Evolutionary conservation across 1,140 invertebrate genomes (phyloP).

Genomic region (Hyles vespertilio): DNA sequence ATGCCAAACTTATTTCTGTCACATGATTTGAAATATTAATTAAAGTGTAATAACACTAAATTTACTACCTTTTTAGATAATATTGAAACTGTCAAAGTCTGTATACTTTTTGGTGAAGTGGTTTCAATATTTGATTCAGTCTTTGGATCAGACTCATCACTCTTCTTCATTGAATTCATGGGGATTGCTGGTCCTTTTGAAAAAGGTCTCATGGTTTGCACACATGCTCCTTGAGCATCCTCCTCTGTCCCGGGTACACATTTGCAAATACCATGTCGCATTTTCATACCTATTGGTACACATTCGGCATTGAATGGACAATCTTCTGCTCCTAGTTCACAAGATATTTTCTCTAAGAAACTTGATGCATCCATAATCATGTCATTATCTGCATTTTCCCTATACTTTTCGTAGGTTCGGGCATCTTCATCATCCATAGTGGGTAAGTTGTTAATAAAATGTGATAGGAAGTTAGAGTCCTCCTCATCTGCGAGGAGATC

Average conservation of each 20-base stretch:
- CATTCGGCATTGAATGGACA: conserved; percentile 82
- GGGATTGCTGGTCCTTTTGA: conserved; percentile 55
- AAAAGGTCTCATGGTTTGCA: conserved; percentile 52
- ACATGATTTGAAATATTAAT: background rate
- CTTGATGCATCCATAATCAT: conserved; percentile 71
- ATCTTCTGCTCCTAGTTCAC: conserved; percentile 70
- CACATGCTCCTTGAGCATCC: conserved; percentile 52
- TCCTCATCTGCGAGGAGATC: conserved; percentile 51
- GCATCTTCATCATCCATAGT: conserved; percentile 53
- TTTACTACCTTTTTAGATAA: conserved; percentile 82
- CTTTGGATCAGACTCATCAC: conserved; percentile 42
- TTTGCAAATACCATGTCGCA: conserved; percentile 80
- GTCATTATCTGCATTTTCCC: conserved; percentile 62
- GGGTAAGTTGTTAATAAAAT: conserved; percentile 60
- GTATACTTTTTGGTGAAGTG: conserved; percentile 69
- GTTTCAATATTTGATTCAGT: conserved; percentile 48
- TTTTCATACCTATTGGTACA: conserved; percentile 75
- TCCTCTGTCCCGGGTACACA: conserved; percentile 77
- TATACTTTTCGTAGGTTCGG: conserved; percentile 60
- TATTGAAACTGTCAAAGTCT: conserved; percentile 86
- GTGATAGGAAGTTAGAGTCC: conserved; percentile 51
- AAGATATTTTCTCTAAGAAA: conserved; percentile 63
- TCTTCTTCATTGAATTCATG: conserved; percentile 55
- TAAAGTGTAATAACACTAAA: background rate
- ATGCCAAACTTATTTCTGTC: too few relatives aligned